Evolutionary conservation across 2,888 invertebrate species (phyloP).

Genomic region (Orthosia gothica): DNA sequence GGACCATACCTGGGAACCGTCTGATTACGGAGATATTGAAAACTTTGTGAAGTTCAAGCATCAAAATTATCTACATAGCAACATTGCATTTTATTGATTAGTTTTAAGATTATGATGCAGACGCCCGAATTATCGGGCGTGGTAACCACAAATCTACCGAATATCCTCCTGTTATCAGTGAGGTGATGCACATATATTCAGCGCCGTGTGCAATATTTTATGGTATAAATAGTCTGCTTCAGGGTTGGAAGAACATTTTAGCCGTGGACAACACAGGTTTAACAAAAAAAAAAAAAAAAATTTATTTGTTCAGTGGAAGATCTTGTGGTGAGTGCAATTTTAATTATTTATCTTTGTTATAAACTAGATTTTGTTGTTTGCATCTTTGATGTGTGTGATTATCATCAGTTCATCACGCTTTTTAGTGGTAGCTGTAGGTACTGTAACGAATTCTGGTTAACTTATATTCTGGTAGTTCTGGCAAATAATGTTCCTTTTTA

Average conservation of each 20-base stretch:
- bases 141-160: too few relatives aligned
- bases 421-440: background rate
- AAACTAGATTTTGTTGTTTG: background rate
- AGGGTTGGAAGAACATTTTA: conserved; percentile 71
- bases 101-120: conserved; percentile 23
- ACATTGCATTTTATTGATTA: background rate
- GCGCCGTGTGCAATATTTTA: conserved; percentile 56
- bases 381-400: background rate
- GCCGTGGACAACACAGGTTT: conserved; percentile 80
- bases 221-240: too few relatives aligned
- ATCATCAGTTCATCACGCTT: background rate
- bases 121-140: conserved; percentile 19
- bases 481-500: background rate
- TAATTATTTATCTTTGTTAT: background rate
- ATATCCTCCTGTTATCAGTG: conserved; percentile 48
- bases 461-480: background rate
- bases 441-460: too few relatives aligned
- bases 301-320: conserved; percentile 15
- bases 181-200: conserved; percentile 64
- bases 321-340: conserved; percentile 60
- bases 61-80: background rate
- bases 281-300: conserved; percentile 31
- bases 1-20: background rate
- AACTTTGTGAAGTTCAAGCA: background rate
- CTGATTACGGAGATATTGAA: background rate